phyloP scores from a whole-genome alignment of 2,113 vertebrate genomes.

The Ascaphus truei region DNA sequence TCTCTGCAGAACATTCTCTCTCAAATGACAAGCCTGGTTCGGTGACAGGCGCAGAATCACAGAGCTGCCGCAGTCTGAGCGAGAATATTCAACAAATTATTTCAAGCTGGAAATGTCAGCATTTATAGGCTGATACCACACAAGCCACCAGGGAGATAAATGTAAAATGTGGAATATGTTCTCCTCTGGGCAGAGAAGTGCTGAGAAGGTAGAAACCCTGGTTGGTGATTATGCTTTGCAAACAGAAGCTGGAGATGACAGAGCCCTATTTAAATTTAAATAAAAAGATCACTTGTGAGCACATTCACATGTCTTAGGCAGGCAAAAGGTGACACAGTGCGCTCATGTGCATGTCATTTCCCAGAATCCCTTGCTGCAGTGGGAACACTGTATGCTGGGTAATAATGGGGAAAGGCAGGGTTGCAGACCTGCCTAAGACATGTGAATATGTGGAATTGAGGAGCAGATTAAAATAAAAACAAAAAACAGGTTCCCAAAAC shows the following conservation, averaged over 20 bases:
- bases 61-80: constrained; percentile 5
- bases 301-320: no score
- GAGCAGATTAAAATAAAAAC: no score
- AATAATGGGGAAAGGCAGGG: no score
- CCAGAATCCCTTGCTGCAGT: no score
- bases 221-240: constrained; percentile 9
- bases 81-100: constrained; percentile 17
- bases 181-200: constrained; percentile 12
- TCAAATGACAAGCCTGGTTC: constrained; percentile 9
- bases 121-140: constrained; percentile 29
- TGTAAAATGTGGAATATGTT: neutral
- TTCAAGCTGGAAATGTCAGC: constrained; percentile 31
- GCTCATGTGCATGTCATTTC: no score
- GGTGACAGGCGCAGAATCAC: constrained; percentile 2
- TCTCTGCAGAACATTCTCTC: constrained; percentile 24
- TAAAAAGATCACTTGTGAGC: no score
- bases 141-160: constrained; percentile 17
- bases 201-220: constrained; percentile 12
- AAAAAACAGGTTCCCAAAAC: no score
- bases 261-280: no score
- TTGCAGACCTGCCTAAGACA: no score
- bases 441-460: no score
- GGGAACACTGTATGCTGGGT: no score
- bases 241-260: constrained; percentile 8
- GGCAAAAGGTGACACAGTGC: no score